A percentile compares a stretch with the other conserved stretches of the same genome.
Conservation (phyloP, 2,888 invertebrate species). For the Bellardia pandia region DNA sequence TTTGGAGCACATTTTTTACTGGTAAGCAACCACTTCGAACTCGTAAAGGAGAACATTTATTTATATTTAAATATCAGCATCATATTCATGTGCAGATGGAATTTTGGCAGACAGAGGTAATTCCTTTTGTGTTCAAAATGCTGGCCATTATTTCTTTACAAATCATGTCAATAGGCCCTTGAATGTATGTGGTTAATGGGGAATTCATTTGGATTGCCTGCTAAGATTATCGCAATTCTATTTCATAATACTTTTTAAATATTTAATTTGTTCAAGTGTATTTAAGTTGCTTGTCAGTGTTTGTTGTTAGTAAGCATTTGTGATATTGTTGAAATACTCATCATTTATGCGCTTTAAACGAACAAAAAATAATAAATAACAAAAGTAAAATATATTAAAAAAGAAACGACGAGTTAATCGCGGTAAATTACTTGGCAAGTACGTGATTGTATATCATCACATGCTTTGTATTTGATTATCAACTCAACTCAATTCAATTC, state of each 20-base stretch:
- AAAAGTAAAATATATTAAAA: slow-evolving; percentile 52
- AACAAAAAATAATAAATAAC: slow-evolving; percentile 2
- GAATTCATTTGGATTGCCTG: no score
- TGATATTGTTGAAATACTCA: slow-evolving; percentile 61
- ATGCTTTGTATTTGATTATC: slow-evolving; percentile 66
- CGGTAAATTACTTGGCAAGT: slow-evolving; percentile 73
- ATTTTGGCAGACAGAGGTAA: no score
- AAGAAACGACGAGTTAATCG: slow-evolving; percentile 70
- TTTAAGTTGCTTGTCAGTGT: slow-evolving; percentile 27
- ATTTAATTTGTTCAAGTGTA: slow-evolving; percentile 29
- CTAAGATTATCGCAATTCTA: no score
- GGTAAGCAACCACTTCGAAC: no score
- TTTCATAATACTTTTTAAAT: background rate
- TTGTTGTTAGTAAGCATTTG: slow-evolving; percentile 43
- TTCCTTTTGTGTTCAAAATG: no score
- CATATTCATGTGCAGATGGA: no score
- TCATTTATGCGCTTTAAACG: slow-evolving; percentile 60
- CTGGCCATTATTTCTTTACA: no score
- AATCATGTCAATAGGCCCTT: no score
- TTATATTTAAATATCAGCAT: no score
- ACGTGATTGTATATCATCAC: slow-evolving; percentile 72
- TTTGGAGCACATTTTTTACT: no score
- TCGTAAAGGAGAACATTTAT: no score
- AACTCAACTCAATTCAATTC: slow-evolving; percentile 53
- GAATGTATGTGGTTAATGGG: no score